Conservation (phyloP, 2,888 invertebrate species). For the Zaprionus lineosus region DNA sequence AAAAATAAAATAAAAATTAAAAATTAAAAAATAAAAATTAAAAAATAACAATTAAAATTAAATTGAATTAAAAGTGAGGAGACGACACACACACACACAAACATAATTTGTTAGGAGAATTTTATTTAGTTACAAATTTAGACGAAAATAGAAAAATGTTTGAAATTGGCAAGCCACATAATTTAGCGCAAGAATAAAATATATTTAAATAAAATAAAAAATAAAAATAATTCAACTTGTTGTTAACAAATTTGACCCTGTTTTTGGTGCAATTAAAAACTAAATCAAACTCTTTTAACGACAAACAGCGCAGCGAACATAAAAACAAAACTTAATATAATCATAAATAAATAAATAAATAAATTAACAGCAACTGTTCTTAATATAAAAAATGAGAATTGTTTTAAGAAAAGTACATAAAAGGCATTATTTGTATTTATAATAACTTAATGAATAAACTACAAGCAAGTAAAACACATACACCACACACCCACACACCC, state of each 20-base stretch:
- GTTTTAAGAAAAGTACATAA: constrained; percentile 40
- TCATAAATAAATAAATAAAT: constrained; percentile 41
- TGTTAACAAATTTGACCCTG: constrained; percentile 60
- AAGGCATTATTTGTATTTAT: constrained; percentile 58
- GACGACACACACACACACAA: neutral
- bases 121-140: constrained; percentile 72
- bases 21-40: neutral
- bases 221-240: constrained; percentile 46
- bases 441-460: constrained; percentile 52
- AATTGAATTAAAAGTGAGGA: neutral
- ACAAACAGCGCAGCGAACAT: constrained; percentile 81
- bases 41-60: neutral
- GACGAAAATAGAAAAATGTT: constrained; percentile 55
- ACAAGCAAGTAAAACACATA: constrained; percentile 5
- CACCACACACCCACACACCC: constrained; percentile 45
- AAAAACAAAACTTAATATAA: constrained; percentile 40
- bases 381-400: constrained; percentile 49
- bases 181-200: constrained; percentile 67
- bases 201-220: constrained; percentile 21
- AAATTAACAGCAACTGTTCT: constrained; percentile 57
- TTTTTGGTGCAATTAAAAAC: constrained; percentile 64
- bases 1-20: neutral
- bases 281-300: constrained; percentile 73
- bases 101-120: constrained; percentile 68
- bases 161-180: constrained; percentile 62